phyloP scores from a whole-genome alignment of 2,797 vertebrate species.

The Catostomus latipinnis region DNA sequence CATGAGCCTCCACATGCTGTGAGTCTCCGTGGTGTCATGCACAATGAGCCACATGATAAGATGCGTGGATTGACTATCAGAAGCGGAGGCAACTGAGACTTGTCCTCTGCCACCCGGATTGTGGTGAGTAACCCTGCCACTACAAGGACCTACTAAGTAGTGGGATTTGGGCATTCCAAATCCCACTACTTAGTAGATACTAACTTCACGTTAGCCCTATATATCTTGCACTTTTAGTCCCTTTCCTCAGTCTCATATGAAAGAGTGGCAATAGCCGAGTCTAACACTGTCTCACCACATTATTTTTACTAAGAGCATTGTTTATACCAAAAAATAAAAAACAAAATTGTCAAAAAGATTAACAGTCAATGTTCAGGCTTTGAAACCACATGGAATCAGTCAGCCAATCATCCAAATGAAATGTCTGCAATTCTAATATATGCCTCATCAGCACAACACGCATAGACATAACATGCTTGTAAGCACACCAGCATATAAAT shows the following conservation, averaged over 20 bases:
- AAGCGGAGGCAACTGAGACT: too few relatives aligned
- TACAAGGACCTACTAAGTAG: too few relatives aligned
- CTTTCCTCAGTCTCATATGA: neutral
- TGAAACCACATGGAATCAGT: constrained; percentile 25
- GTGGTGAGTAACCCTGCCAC: too few relatives aligned
- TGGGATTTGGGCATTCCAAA: too few relatives aligned
- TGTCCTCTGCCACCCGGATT: too few relatives aligned
- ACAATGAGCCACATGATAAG: too few relatives aligned
- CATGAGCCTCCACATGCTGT: too few relatives aligned
- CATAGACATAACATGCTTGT: neutral
- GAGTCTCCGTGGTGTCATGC: too few relatives aligned
- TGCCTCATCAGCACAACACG: constrained; percentile 29
- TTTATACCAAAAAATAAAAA: constrained; percentile 19
- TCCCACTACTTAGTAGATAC: too few relatives aligned
- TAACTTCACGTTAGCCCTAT: neutral
- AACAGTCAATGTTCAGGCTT: constrained; percentile 16
- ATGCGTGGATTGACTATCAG: too few relatives aligned
- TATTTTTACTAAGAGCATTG: neutral
- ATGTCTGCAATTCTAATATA: constrained; percentile 28
- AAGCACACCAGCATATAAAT: neutral
- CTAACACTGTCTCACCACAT: neutral
- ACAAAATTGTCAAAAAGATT: constrained; percentile 10
- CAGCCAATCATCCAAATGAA: constrained; percentile 28
- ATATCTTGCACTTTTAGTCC: neutral
- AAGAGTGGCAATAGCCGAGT: neutral